Evolutionary conservation across 2,113 vertebrate genomes (phyloP).

Genomic region (Coryphaenoides rupestris): DNA sequence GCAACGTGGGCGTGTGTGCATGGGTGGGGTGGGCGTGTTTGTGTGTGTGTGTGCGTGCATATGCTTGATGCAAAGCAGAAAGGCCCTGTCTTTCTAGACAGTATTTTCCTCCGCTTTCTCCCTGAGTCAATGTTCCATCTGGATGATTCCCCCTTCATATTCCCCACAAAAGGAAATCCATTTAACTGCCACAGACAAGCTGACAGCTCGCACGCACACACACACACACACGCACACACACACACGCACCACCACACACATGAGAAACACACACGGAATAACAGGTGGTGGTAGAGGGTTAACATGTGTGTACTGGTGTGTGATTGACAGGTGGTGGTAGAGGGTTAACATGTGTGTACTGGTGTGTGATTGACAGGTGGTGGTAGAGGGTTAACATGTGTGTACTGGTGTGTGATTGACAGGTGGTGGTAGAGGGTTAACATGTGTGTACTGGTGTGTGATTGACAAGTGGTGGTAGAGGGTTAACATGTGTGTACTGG

Average conservation of each 20-base stretch:
- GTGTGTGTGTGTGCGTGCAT: not conserved
- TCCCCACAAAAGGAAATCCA: conserved; percentile 36
- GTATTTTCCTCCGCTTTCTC: conserved; percentile 17
- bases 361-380: no score
- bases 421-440: no score
- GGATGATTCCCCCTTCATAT: conserved; percentile 36
- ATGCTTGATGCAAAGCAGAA: conserved; percentile 9
- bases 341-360: no score
- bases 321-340: no score
- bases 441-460: no score
- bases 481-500: no score
- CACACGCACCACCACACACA: not conserved
- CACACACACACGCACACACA: conserved; percentile 7
- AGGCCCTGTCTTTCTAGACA: conserved; percentile 14
- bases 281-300: no score
- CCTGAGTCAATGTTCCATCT: conserved; percentile 34
- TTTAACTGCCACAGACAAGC: conserved; percentile 26
- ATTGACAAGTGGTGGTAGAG: no score
- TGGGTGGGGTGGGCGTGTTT: not conserved
- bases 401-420: no score
- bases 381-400: no score
- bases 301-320: no score
- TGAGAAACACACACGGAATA: not conserved
- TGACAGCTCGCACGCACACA: not conserved
- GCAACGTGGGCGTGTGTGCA: not conserved